Conservation (phyloP, 1,140 invertebrate species). For the Popillia japonica region DNA sequence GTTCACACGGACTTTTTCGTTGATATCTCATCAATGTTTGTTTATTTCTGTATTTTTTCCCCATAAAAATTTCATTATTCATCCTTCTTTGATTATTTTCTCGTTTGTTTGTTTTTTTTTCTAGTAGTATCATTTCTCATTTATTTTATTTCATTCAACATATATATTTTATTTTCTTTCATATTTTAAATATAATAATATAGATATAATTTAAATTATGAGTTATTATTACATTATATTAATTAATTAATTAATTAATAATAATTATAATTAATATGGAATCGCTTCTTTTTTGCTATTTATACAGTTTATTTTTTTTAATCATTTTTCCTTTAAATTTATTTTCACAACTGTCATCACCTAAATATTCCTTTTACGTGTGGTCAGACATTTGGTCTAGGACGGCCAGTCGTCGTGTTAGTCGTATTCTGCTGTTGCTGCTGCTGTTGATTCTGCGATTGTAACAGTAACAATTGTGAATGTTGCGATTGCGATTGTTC, state of each 20-base stretch:
- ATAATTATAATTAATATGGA: conserved; percentile 39
- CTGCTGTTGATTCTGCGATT: conserved; percentile 25
- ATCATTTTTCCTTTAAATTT: conserved; percentile 41
- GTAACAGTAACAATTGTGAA: neutral
- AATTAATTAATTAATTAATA: conserved; percentile 23
- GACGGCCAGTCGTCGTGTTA: conserved; percentile 39
- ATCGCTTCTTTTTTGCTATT: conserved; percentile 21
- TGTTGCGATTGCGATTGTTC: neutral
- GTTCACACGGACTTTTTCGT: neutral
- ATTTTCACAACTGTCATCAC: conserved; percentile 54
- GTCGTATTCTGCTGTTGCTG: conserved; percentile 42
- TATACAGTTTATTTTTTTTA: conserved; percentile 8
- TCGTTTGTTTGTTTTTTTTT: neutral
- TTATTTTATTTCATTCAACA: neutral
- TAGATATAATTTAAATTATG: conserved; percentile 43
- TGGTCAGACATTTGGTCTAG: conserved; percentile 56
- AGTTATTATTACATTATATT: conserved; percentile 36
- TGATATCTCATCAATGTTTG: neutral
- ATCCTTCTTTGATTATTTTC: neutral
- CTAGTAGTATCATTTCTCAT: neutral
- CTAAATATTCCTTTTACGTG: conserved; percentile 50
- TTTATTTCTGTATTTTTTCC: neutral
- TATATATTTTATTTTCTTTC: conserved; percentile 47
- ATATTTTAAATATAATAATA: conserved; percentile 47
- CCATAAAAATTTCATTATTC: neutral